Base-by-base conservation (phyloP, 2,797 vertebrate species). In the Megalops cyprinoides region DNA sequence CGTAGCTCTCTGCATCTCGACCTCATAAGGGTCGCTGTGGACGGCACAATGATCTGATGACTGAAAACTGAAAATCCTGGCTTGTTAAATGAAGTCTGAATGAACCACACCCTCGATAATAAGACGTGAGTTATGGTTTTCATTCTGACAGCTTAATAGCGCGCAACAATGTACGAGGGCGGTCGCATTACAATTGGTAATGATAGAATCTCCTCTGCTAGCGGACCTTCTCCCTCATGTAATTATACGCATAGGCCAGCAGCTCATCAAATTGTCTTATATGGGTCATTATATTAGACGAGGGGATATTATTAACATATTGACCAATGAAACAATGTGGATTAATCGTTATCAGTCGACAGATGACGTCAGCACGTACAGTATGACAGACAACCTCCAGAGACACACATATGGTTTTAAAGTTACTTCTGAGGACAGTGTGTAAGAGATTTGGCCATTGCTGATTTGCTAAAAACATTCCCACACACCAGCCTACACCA, bases 301-400 rank as follows among this genome's bases (percentile, higher is more conserved):
- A 81, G 86, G 80, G 42, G 81, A 74, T 87, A 83, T 89, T 84
- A 87, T 87, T 88, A 87, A 85, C 87, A 83, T 76, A 76, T 83
- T 86, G 83, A 82, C 79, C 82, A 77, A 20, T 18, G 25, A 86
- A 53, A 76, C 71, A 79, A 86, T 74, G 60, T 51, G 77, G 6
- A 67, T 89, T 82, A 88, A 87, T 86, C 83, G 85, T 82, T 79
- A 81, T 73, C 56, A 83, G 46, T 85, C 65, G 74, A 74, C 23
- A 74, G 48, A 46, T 65, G 74, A 58, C 69, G 77, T 74, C 53
- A 75, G 79, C 55, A 77, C 73, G 74, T 39, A 79, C 73, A 48
- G 31, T 60, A 78, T 42, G 77, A 77, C 74, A 56, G 46, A 77
- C 28, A 81, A 49, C 58, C 31, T 14, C n/a, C 6, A 28, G 62